Conservation (phyloP, 2,888 invertebrate species). For the Heteropelma amictum region DNA sequence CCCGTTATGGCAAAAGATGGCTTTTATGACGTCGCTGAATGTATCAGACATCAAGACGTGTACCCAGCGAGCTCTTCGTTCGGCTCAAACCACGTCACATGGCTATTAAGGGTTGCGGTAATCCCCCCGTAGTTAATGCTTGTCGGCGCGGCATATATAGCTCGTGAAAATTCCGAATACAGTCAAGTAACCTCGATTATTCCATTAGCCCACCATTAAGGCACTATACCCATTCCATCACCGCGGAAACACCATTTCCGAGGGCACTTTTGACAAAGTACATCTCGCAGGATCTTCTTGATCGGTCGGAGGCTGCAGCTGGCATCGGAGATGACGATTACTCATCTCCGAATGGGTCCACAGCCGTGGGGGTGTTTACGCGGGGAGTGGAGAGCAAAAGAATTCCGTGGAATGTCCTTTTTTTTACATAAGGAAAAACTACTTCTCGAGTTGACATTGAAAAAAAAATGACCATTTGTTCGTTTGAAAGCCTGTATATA, state of each 20-base stretch:
- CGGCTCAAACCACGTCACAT: slow-evolving; percentile 13
- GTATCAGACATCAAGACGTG: slow-evolving; percentile 21
- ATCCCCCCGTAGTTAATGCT: slow-evolving; percentile 46
- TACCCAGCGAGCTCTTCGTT: not conserved
- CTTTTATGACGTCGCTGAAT: slow-evolving; percentile 51
- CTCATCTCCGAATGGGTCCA: too few relatives aligned
- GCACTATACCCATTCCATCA: not conserved
- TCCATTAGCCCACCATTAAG: slow-evolving; percentile 21
- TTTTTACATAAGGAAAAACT: too few relatives aligned
- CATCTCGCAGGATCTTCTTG: not conserved
- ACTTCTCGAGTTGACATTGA: too few relatives aligned
- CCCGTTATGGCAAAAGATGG: slow-evolving; percentile 34
- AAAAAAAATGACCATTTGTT: too few relatives aligned
- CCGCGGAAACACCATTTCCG: too few relatives aligned
- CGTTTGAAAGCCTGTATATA: too few relatives aligned
- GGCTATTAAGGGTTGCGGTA: slow-evolving; percentile 55
- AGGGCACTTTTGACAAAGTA: too few relatives aligned
- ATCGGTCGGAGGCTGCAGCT: too few relatives aligned
- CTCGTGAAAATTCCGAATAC: slow-evolving; percentile 20
- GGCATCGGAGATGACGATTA: too few relatives aligned
- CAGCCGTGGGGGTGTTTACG: too few relatives aligned
- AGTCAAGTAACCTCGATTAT: slow-evolving; percentile 22
- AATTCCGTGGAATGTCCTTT: too few relatives aligned
- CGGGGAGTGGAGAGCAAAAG: too few relatives aligned
- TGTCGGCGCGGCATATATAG: slow-evolving; percentile 23